Base-by-base conservation (phyloP, 2,888 invertebrate genomes). In the Limnephilus lunatus region DNA sequence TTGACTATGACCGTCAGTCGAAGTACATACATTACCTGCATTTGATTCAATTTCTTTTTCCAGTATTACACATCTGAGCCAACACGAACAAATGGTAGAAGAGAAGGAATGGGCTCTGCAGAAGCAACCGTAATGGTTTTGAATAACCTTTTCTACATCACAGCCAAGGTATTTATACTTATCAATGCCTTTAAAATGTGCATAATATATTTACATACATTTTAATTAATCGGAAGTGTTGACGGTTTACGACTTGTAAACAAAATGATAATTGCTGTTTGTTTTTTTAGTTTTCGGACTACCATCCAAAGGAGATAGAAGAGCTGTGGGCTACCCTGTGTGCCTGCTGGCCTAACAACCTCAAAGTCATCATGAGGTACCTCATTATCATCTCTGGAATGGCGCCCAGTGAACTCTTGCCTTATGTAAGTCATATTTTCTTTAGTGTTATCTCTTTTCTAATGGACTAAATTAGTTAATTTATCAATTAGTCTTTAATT, bases 61-160 rank as follows among this genome's bases (percentile, higher is more conserved):
- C 95, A 97, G 97, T 97, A 97, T 94, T 96, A 96, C 96, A 93
- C 97, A 94, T 94, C 96, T 94, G 97, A 97, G 94, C 96, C 97
- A 88, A 95, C 95, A 30, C 97, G 97, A 1, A 97, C 97, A 82
- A 97, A 98, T 91, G 96, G 97, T 9, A 97, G 98, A 31, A 97
- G 98, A 90, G 99, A 99, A 95, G 99, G 99, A 0, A 99, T 99
- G 97, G 99, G 99, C 85, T 99, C 99, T 0, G 98, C 98, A 0
- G 99, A 99, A 95, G 99, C 99, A n/a, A 99, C 99, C 0, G 99
- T 99, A 96, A 99, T 99, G 99, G 99, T 99, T 89, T 97, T 99
- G 93, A 99, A 99, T 95, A 99, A 99, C 96, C 97, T 99, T 32
- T 99, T 99, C 95, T 99, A 99, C 95, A 98, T 99, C 94, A 99